Conservation (phyloP, 2,888 invertebrate genomes). For the Cotesia congregata region DNA sequence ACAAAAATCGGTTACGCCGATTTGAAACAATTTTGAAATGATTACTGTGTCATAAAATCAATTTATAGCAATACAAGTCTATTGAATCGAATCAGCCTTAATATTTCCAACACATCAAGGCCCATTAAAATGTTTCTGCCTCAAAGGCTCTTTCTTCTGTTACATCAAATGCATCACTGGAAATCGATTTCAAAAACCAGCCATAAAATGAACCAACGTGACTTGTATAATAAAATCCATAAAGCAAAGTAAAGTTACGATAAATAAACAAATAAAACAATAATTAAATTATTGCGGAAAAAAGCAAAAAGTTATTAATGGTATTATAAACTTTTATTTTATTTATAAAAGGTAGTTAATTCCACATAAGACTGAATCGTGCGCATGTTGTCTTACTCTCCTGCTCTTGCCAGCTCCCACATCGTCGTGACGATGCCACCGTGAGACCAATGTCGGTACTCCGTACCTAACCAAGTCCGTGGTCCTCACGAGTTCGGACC, state of each 20-base stretch:
- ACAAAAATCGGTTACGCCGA: too few relatives aligned
- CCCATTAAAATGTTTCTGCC: too few relatives aligned
- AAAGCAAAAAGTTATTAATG: background rate
- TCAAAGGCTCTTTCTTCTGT: background rate
- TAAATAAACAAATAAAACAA: too few relatives aligned
- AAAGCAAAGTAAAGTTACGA: background rate
- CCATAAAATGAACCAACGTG: background rate
- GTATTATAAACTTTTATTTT: background rate
- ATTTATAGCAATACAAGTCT: too few relatives aligned
- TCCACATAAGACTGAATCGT: constrained; percentile 38
- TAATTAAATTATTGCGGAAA: background rate
- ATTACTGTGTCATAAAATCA: too few relatives aligned
- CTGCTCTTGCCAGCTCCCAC: constrained; percentile 34
- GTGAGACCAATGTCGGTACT: constrained; percentile 41
- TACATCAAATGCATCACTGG: background rate
- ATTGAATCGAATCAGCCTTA: too few relatives aligned
- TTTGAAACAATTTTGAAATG: too few relatives aligned
- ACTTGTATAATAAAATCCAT: background rate
- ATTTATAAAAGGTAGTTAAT: constrained; percentile 26
- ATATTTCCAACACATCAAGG: too few relatives aligned
- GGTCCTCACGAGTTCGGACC: constrained; percentile 55
- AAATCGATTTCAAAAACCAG: background rate
- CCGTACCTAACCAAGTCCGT: constrained; percentile 25
- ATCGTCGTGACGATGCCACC: constrained; percentile 44
- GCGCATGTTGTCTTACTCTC: constrained; percentile 26